phyloP scores from a whole-genome alignment of 2,797 vertebrate species.

The Sebastes steindachneri region DNA sequence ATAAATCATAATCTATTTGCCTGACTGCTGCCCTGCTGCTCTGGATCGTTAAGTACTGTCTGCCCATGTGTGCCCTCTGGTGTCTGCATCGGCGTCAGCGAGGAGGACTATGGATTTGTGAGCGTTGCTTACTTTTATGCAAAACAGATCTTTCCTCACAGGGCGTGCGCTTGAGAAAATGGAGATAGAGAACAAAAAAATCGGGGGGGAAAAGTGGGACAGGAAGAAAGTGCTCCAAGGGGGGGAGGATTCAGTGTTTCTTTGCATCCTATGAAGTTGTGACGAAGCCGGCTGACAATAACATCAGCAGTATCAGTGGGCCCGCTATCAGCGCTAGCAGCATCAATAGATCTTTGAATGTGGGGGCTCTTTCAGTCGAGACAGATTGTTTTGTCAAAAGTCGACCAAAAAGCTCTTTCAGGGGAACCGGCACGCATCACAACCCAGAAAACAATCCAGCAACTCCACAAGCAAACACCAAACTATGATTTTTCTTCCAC shows the following conservation, averaged over 20 bases:
- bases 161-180: slow-evolving; percentile 33
- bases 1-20: slow-evolving; percentile 74
- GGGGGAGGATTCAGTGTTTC: slow-evolving; percentile 23
- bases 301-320: slow-evolving; percentile 43
- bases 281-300: slow-evolving; percentile 46
- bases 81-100: slow-evolving; percentile 28
- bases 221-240: slow-evolving; percentile 37
- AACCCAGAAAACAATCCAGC: slow-evolving; percentile 22
- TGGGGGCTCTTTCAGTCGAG: slow-evolving; percentile 31
- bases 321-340: slow-evolving; percentile 19
- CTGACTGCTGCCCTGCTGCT: slow-evolving; percentile 52
- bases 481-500: slow-evolving; percentile 34
- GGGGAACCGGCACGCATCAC: slow-evolving; percentile 21
- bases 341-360: slow-evolving; percentile 35
- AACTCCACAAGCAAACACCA: slow-evolving; percentile 32
- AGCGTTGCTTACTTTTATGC: slow-evolving; percentile 59
- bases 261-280: slow-evolving; percentile 50
- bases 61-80: slow-evolving; percentile 67
- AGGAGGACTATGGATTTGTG: slow-evolving; percentile 63
- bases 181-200: slow-evolving; percentile 27
- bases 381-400: slow-evolving; percentile 37
- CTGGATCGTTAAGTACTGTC: slow-evolving; percentile 63
- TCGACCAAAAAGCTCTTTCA: slow-evolving; percentile 20
- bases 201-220: slow-evolving; percentile 46
- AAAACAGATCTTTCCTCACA: slow-evolving; percentile 52